These are phyloP conservation scores for Anhinga anhinga DNA, from an alignment of 2,113 vertebrate genomes.

Conservation along the genomic window DNA sequence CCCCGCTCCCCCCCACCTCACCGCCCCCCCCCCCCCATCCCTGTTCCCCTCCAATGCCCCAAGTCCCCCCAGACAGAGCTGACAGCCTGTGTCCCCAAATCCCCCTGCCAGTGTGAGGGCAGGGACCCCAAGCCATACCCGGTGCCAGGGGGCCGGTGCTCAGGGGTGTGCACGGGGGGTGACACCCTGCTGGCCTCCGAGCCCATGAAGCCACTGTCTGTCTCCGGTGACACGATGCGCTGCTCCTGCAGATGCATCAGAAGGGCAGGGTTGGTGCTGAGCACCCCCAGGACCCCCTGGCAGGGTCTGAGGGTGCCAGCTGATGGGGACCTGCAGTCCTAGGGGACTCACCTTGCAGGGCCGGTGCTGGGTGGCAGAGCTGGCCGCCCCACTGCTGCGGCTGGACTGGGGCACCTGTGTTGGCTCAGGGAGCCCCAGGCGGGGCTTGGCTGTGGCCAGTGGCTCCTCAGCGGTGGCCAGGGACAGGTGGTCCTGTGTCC, in stretches of 20 bases:
- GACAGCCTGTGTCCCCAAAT: fast-evolving
- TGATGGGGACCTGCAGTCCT: fast-evolving
- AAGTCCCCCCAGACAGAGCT: constrained; percentile 44
- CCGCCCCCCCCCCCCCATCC: fast-evolving
- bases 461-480: neutral
- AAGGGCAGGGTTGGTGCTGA: neutral
- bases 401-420: neutral
- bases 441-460: neutral
- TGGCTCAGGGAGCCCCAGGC: fast-evolving
- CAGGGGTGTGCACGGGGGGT: constrained; percentile 69
- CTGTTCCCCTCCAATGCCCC: constrained; percentile 75
- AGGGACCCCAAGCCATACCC: constrained; percentile 59
- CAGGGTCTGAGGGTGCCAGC: neutral
- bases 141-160: constrained; percentile 63
- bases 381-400: constrained; percentile 69
- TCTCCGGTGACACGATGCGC: constrained; percentile 88
- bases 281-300: fast-evolving
- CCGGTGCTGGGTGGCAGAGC: neutral
- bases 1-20: neutral
- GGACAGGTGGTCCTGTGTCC: fast-evolving
- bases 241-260: constrained; percentile 69
- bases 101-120: fast-evolving
- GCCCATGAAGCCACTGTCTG: constrained; percentile 92
- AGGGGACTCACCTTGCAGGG: constrained; percentile 28
- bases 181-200: constrained; percentile 86